Conservation (phyloP, 2,888 invertebrate genomes). For the Philaethria dido region DNA sequence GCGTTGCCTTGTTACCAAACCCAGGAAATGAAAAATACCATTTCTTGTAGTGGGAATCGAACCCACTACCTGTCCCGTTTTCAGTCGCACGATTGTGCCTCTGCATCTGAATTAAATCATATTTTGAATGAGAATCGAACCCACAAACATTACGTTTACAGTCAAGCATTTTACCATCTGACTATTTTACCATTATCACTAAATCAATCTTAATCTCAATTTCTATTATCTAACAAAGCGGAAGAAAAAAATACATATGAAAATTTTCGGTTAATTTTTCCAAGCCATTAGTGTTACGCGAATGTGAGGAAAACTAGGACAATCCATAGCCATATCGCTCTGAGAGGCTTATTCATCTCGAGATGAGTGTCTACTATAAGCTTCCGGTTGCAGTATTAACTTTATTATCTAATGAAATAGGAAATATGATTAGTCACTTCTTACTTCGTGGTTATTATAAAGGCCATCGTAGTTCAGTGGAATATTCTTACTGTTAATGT, state of each 20-base stretch:
- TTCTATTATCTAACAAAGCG: background rate
- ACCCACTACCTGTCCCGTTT: too few relatives aligned
- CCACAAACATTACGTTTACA: too few relatives aligned
- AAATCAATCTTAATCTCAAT: background rate
- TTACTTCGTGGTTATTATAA: background rate
- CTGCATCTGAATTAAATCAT: too few relatives aligned
- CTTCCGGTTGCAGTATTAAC: conserved; percentile 7
- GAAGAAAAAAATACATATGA: background rate
- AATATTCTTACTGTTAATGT: too few relatives aligned
- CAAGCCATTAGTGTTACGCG: conserved; percentile 12
- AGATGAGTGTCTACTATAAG: conserved; percentile 16
- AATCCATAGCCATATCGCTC: background rate
- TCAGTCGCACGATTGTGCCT: too few relatives aligned
- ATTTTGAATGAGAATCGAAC: too few relatives aligned
- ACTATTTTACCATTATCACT: too few relatives aligned
- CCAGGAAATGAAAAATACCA: too few relatives aligned
- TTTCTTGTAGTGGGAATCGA: too few relatives aligned
- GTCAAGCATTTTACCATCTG: too few relatives aligned
- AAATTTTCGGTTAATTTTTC: background rate
- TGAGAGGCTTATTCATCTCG: conserved; percentile 19
- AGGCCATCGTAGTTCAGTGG: too few relatives aligned
- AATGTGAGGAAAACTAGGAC: conserved; percentile 9
- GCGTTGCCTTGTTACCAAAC: too few relatives aligned
- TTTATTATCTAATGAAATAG: conserved; percentile 4
- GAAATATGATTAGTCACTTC: background rate